Base-by-base conservation (phyloP, 2,888 invertebrate genomes). In the Folsomia manolachei region DNA sequence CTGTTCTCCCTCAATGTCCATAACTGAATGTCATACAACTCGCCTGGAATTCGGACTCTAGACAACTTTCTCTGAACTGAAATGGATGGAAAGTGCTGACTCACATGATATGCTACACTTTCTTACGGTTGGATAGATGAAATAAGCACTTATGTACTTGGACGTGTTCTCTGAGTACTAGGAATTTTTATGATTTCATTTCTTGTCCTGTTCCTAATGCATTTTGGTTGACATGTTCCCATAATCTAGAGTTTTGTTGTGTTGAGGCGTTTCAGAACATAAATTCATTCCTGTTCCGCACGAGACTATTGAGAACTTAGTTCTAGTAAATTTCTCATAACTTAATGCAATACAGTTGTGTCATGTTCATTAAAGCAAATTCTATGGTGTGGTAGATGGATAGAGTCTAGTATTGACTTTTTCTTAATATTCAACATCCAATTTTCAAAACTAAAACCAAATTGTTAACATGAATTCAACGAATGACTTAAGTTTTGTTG, bases 151-250 rank as follows among this genome's bases (percentile, higher is more conserved):
- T n/a, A n/a, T n/a, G n/a, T n/a, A n/a, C n/a, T n/a, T n/a, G n/a
- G 39, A 39, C 39, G 39, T 14, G 14, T 39, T 39, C 39, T 39
- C 39, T 14, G 14, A 39, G 4, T 14, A 39, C 7, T 39, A 14
- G 56, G 56, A 56, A 56, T 14, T 56, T 56, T 56, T 56, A 56
- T 56, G 56, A 56, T 56, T 56, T 21, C 56, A 56, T 56, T 19
- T n/a, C n/a, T n/a, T 14, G 39, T 14, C 14, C 39, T 14, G 14
- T 39, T 39, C 39, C 39, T n/a, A n/a, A n/a, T n/a, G n/a, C 39
- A 4, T 39, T 14, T 4, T 14, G 14, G 39, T 39, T 39, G 39
- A 39, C 39, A 39, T 39, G 14, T 39, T 39, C 39, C 14, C 7
- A 39, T 39, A 39, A 39, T 56, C 56, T 19, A 7, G n/a, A 56